Base-by-base conservation (phyloP, 2,888 invertebrate genomes). In the Heliconius cydno region DNA sequence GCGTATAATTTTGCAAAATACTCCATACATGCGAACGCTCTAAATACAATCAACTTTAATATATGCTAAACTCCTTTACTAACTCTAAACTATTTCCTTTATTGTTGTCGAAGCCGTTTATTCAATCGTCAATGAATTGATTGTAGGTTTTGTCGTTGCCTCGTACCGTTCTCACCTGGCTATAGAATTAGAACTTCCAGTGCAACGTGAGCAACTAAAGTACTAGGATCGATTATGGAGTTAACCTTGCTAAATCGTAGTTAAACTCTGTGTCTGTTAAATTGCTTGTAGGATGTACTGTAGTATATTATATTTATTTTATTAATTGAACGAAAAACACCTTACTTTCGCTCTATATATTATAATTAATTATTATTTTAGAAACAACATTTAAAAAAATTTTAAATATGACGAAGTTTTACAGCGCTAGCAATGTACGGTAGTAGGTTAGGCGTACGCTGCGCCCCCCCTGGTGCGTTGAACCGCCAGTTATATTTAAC, bases 401-500 rank as follows among this genome's bases (percentile, higher is more conserved):
- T 10, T 34, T n/a, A 1, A 73, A 73, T 15, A 60, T 60, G 25
- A 70, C 72, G 22, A 78, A 80, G 71, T 75, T 63, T 52, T 13
- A 73, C 60, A 60, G 74, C 57, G 74, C 65, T 77, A 66, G 77
- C 77, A 57, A 70, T 73, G 60, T 87, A 86, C 87, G 89, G 89
- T 90, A 89, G 90, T 92, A 88, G 91, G 38, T 41, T 41, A 92
- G 88, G 90, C 91, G 91, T 91, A 90, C 88, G 85, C 82, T 81
- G 79, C 86, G 87, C 89, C 89, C 90, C 90, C 90, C 91, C 88
- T 90, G 90, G 94, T 90, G 90, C 94, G 91, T 94, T 94, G 94
- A 94, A 94, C 94, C 86, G 90, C 87, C 87, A 88, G 92, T 92
- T 95, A 95, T 94, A 94, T 95, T 93, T 95, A 95, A 94, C 94